Evolutionary conservation across 2,888 invertebrate genomes (phyloP).

Genomic region (Lasius fuliginosus): DNA sequence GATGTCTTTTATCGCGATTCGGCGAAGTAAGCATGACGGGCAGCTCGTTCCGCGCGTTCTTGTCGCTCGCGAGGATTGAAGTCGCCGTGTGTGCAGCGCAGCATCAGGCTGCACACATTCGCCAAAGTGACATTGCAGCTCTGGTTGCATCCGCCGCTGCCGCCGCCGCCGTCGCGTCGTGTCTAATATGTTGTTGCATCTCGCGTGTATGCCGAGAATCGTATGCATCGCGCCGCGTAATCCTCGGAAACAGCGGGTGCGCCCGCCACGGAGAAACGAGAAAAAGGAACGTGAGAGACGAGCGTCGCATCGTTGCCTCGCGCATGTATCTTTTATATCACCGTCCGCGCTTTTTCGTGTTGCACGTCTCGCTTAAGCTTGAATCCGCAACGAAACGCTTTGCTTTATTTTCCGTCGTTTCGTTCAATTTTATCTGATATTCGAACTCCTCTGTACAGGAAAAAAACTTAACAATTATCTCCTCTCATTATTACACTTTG

Average conservation of each 20-base stretch:
- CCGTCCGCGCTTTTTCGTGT: constrained; percentile 37
- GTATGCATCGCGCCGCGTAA: constrained; percentile 50
- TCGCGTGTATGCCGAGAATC: constrained; percentile 40
- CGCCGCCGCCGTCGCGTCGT: constrained; percentile 20
- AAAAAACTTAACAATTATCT: neutral
- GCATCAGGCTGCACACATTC: constrained; percentile 42
- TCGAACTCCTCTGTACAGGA: neutral
- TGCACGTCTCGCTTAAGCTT: constrained; percentile 14
- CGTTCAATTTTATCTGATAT: neutral
- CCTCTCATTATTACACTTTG: neutral
- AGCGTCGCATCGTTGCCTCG: constrained; percentile 41
- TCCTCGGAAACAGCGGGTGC: constrained; percentile 53
- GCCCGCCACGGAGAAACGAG: constrained; percentile 37
- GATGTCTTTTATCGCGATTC: constrained; percentile 21
- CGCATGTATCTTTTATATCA: constrained; percentile 61
- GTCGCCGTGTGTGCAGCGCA: constrained; percentile 6
- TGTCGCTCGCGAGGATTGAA: constrained; percentile 21
- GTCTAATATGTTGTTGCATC: constrained; percentile 53
- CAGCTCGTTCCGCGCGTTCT: constrained; percentile 42
- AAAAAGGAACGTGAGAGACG: constrained; percentile 53
- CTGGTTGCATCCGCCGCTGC: constrained; percentile 12
- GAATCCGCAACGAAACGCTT: constrained; percentile 38
- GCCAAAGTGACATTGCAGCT: constrained; percentile 47
- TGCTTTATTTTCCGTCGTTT: neutral
- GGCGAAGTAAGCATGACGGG: constrained; percentile 46